These are phyloP conservation scores for Pleuronectes platessa DNA, from an alignment of 2,113 vertebrate species.

Conservation along the genomic window DNA sequence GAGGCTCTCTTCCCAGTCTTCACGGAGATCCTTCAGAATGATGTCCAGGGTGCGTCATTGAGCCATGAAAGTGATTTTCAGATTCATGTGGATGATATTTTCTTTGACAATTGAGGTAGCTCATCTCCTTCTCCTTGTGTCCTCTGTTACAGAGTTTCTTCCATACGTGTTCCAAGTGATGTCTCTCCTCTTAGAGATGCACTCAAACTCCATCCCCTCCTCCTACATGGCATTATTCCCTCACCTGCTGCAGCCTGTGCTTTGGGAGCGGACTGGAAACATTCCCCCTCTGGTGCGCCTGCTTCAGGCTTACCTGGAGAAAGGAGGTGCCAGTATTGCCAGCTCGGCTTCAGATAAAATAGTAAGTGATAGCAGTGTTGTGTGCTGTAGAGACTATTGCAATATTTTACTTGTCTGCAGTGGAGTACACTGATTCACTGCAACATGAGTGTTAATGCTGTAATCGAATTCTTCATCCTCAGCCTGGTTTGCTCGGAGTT, in stretches of 20 bases:
- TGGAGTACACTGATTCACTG: neutral
- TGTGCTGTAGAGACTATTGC: neutral
- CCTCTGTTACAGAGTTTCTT: constrained; percentile 90
- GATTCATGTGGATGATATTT: neutral
- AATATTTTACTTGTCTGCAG: too few species aligned
- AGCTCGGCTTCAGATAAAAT: constrained; percentile 92
- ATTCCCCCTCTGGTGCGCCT: constrained; percentile 96
- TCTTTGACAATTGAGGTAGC: too few species aligned
- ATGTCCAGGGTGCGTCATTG: constrained; percentile 90
- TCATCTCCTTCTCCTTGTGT: neutral
- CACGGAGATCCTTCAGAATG: constrained; percentile 96
- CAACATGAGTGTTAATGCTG: neutral
- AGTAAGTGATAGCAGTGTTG: constrained; percentile 78
- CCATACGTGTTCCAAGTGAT: constrained; percentile 99
- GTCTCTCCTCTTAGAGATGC: constrained; percentile 98
- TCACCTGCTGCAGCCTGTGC: constrained; percentile 93
- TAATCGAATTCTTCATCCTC: constrained; percentile 15
- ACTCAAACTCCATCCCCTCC: constrained; percentile 89
- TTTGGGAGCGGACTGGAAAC: constrained; percentile 97
- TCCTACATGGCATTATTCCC: constrained; percentile 98
- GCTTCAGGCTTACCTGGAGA: constrained; percentile 94
- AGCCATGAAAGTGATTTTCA: neutral
- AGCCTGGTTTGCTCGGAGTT: constrained; percentile 96
- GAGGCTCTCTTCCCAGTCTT: constrained; percentile 97
- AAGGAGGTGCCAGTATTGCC: constrained; percentile 89